phyloP scores from a whole-genome alignment of 2,113 vertebrate genomes.

The Pygathrix nemaeus region DNA sequence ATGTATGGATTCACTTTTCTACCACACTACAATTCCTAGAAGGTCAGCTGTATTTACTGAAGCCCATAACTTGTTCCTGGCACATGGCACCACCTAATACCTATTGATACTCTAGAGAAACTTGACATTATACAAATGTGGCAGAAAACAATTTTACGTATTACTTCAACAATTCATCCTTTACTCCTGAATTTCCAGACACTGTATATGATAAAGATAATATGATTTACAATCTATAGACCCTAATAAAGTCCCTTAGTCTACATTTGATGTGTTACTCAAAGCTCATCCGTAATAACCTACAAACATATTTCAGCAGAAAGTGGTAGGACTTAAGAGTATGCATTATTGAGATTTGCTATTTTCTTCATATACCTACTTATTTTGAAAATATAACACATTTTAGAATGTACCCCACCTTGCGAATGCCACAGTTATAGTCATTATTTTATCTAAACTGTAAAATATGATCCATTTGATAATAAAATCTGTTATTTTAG shows the following conservation, averaged over 20 bases:
- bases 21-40: background rate
- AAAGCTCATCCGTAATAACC: background rate
- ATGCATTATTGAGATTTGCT: background rate
- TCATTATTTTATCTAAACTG: slow-evolving; percentile 15
- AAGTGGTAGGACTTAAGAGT: background rate
- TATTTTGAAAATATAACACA: background rate
- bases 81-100: background rate
- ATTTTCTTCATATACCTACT: background rate
- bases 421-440: background rate
- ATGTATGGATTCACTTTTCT: background rate
- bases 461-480: background rate
- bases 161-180: background rate
- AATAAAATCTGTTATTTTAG: background rate
- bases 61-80: background rate
- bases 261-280: background rate
- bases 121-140: background rate
- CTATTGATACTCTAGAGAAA: background rate
- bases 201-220: background rate
- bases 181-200: background rate
- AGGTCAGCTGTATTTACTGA: background rate
- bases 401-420: background rate
- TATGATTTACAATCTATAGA: background rate
- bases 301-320: background rate
- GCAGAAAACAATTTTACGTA: background rate
- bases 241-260: background rate